Evolutionary conservation across 2,113 vertebrate species (phyloP).

Genomic region (Gobiocypris rarus): DNA sequence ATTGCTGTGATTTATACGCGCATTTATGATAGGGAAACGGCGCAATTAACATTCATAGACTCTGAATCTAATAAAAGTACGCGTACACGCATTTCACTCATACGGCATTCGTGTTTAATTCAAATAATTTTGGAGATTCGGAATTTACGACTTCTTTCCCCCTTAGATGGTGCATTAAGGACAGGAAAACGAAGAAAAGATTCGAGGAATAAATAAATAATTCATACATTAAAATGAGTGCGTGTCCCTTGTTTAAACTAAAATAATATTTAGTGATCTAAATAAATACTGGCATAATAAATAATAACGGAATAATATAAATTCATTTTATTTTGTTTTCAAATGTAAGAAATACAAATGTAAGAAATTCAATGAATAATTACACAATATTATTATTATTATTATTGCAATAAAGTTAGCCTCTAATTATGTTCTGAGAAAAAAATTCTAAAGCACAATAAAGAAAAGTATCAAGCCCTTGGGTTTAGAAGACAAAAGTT

Average conservation of each 20-base stretch:
- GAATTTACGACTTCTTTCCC: background rate
- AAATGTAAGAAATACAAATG: no score
- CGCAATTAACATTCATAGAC: slow-evolving; percentile 75
- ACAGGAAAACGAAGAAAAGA: background rate
- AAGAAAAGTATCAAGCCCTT: background rate
- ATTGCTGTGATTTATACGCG: slow-evolving; percentile 74
- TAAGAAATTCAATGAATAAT: no score
- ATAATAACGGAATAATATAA: background rate
- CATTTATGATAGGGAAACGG: slow-evolving; percentile 76
- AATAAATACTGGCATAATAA: background rate
- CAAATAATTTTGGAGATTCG: background rate
- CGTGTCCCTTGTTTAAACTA: background rate
- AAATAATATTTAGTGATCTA: background rate
- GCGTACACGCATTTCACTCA: slow-evolving; percentile 45
- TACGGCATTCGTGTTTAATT: slow-evolving; percentile 10
- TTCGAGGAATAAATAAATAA: background rate
- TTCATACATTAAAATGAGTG: background rate
- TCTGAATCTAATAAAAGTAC: slow-evolving; percentile 68
- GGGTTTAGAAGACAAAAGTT: background rate
- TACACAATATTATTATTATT: no score
- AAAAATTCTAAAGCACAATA: background rate
- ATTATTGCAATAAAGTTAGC: background rate
- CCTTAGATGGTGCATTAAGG: no score
- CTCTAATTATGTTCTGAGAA: background rate
- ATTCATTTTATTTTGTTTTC: no score